Base-by-base conservation (phyloP, 1,140 invertebrate species). In the Pachypeltis micranthus region DNA sequence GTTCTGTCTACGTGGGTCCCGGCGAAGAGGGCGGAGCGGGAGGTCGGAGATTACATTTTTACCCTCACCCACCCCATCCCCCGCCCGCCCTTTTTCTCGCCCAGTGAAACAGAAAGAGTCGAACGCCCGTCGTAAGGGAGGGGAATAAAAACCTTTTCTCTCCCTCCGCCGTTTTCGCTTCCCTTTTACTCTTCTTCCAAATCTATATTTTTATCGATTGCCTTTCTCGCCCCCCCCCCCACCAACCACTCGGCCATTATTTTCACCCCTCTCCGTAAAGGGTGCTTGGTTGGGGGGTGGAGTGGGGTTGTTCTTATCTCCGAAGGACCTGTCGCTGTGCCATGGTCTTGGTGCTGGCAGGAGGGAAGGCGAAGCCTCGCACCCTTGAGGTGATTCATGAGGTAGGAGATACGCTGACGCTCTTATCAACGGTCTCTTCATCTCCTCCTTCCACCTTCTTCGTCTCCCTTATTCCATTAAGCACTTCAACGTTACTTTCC, bases 1-100 rank as follows among this genome's bases (percentile, higher is more conserved):
- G n/a, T n/a, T n/a, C n/a, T n/a, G n/a, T n/a, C n/a, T n/a, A n/a
- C n/a, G n/a, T n/a, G n/a, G n/a, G n/a, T n/a, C n/a, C n/a, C 12
- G 56, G 27, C 21, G 26, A 58, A 58, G 26, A 16, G 26, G 14
- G 7, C 7, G 2, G 4, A 3, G 27, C 2, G 56, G 24, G 25
- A n/a, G 59, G 59, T 34, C 34, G 59, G 29, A 61, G 59, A 61
- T 61, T 61, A 61, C 34, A 61, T 61, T 60, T 60, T 61, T 61
- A 34, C 57, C 56, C 44, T 28, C 55, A 44, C 10, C 24, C 7
- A 26, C 51, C 29, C 44, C 56, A 2, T 23, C 56, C n/a, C 56
- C 19, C 56, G 12, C 56, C 24, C n/a, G 26, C 56, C 56, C 56
- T 25, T 25, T 58, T 23, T 25, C 4, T 58, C 51, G 19, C 39